Conservation (phyloP, 1,140 invertebrate species). For the Drosophila mauritiana region DNA sequence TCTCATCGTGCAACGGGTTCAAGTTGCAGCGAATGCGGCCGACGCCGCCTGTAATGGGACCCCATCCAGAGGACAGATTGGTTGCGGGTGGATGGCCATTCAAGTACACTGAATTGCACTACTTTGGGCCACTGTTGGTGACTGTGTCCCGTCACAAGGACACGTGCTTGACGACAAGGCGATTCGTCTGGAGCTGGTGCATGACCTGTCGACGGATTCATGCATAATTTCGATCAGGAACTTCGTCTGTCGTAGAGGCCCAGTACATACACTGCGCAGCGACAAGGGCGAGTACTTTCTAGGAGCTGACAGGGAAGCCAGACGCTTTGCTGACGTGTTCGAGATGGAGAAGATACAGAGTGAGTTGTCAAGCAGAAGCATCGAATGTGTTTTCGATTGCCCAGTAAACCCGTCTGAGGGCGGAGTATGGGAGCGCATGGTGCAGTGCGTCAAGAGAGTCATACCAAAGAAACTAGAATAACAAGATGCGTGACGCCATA, state of each 20-base stretch:
- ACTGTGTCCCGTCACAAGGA: too few relatives aligned
- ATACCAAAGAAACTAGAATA: too few relatives aligned
- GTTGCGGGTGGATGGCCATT: not conserved
- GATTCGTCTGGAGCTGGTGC: not conserved
- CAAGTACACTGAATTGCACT: not conserved
- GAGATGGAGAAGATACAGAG: not conserved
- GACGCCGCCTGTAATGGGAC: too few relatives aligned
- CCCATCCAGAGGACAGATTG: too few relatives aligned
- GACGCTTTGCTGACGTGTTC: slow-evolving; percentile 14
- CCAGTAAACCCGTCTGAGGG: not conserved
- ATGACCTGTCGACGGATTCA: slow-evolving; percentile 20
- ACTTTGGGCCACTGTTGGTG: slow-evolving; percentile 10
- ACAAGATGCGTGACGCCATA: too few relatives aligned
- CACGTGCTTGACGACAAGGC: too few relatives aligned
- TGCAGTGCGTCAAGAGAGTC: not conserved
- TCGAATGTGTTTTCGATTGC: not conserved
- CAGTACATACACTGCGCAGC: slow-evolving; percentile 8
- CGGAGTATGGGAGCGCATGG: not conserved
- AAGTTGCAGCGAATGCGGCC: too few relatives aligned
- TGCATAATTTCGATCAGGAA: not conserved
- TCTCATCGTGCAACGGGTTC: too few relatives aligned
- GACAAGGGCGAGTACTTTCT: slow-evolving; percentile 29
- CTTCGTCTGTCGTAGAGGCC: slow-evolving; percentile 9
- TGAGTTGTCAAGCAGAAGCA: not conserved
- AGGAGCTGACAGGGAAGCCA: slow-evolving; percentile 19